Base-by-base conservation (phyloP, 2,113 vertebrate genomes). In the Ariopsis seemanni region DNA sequence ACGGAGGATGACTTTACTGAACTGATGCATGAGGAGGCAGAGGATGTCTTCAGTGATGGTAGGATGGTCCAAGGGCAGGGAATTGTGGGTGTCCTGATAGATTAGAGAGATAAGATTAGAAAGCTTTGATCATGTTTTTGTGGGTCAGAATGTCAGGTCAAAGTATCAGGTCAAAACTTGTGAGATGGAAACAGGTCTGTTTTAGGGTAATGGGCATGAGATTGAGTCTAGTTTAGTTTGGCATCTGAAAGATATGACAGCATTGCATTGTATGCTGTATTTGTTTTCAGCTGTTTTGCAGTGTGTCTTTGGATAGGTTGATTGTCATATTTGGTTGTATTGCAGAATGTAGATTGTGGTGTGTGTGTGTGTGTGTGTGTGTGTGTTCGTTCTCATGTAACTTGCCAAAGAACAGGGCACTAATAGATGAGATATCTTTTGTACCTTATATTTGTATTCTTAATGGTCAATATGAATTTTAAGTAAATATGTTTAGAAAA, bases 1-100 rank as follows among this genome's bases (percentile, higher is more conserved):
- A 87, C 87, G 2, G 91, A 94, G 90, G 92, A 93, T 85, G 91
- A 95, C 91, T 89, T 94, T 84, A 92, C 93, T 77, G 93, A 93
- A 87, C 81, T 91, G 89, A 93, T 95, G 91, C 93, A 82, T 0
- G 94, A 95, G 79, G 95, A 96, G 92, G 93, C 93, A 0, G 95
- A 96, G 90, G 95, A 95, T 7, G 90, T 94, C 90, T 96, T 95
- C 92, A 93, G 82, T 82, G 92, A 95, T 67, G 95, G 95, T 96
- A 95, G 91, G 87, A 77, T 90, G 87, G 83, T 34, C 53, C 30
- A 72, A 78, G 87, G 83, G 89, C 82, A 84, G 30, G 11, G 85
- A 87, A 89, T 91, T 85, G 60, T 20, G 50, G 15, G 67, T 52
- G 86, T 85, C 87, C 84, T 77, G 52, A 84, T 58, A 72, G 48